A percentile compares a stretch with the other conserved stretches of the same genome.
These are phyloP conservation scores for Ophonus ardosiacus DNA, from an alignment of 2,888 invertebrate species.

Conservation along the genomic window DNA sequence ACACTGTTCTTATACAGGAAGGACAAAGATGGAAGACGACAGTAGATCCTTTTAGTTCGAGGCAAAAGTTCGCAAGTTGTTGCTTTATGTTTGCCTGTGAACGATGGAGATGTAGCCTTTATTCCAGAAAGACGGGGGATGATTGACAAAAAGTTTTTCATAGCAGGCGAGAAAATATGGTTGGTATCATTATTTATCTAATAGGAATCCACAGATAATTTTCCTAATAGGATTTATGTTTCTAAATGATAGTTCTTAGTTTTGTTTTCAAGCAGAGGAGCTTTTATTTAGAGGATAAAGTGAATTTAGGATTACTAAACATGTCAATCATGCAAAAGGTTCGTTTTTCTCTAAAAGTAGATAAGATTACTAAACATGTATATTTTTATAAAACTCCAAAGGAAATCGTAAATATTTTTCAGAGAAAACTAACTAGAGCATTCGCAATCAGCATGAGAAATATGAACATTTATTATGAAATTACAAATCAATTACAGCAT, in stretches of 20 bases:
- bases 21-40: slow-evolving; percentile 15
- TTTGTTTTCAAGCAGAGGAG: too few relatives aligned
- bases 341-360: too few relatives aligned
- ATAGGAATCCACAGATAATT: too few relatives aligned
- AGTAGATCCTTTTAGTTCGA: slow-evolving; percentile 52
- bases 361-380: too few relatives aligned
- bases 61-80: slow-evolving; percentile 58
- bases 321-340: too few relatives aligned
- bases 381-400: too few relatives aligned
- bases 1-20: neutral
- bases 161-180: neutral
- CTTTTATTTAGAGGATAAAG: too few relatives aligned
- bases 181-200: too few relatives aligned
- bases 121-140: slow-evolving; percentile 15
- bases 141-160: neutral
- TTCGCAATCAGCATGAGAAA: slow-evolving; percentile 16
- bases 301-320: too few relatives aligned
- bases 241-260: too few relatives aligned
- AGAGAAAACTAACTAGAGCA: neutral
- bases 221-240: too few relatives aligned
- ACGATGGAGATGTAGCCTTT: slow-evolving; percentile 39
- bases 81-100: slow-evolving; percentile 55
- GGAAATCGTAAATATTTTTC: neutral
- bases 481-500: slow-evolving; percentile 44
- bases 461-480: slow-evolving; percentile 43